These are phyloP conservation scores for Cheirogaleus major DNA, from an alignment of 2,797 vertebrate species.

Conservation along the genomic window DNA sequence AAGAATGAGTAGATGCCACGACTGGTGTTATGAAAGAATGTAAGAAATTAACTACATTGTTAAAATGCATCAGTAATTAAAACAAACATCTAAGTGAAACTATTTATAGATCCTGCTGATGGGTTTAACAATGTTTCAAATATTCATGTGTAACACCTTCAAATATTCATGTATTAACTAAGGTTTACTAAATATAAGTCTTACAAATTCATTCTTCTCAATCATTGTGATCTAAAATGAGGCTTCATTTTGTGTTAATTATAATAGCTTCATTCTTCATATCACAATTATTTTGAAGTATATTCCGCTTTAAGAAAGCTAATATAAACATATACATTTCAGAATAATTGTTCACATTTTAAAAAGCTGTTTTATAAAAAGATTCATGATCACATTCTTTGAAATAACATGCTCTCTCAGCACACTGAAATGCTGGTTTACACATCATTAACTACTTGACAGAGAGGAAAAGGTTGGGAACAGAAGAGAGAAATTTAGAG, in stretches of 20 bases:
- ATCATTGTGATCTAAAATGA: not conserved
- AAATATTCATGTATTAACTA: slow-evolving; percentile 23
- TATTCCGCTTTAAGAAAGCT: slow-evolving; percentile 25
- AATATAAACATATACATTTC: not conserved
- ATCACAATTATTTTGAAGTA: slow-evolving; percentile 39
- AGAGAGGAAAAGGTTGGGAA: slow-evolving; percentile 49
- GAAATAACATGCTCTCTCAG: slow-evolving; percentile 61
- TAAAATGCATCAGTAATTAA: slow-evolving; percentile 46
- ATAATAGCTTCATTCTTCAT: not conserved
- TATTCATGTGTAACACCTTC: slow-evolving; percentile 40
- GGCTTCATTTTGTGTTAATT: not conserved
- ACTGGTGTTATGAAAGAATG: not conserved
- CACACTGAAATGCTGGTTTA: slow-evolving; percentile 59
- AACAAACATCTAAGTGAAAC: not conserved
- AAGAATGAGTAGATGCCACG: not conserved
- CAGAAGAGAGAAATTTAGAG: slow-evolving; percentile 55
- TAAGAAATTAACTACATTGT: slow-evolving; percentile 37
- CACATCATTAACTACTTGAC: slow-evolving; percentile 63
- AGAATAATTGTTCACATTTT: slow-evolving; percentile 52
- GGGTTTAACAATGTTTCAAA: slow-evolving; percentile 19
- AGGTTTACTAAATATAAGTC: slow-evolving; percentile 44
- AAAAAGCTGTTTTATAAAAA: slow-evolving; percentile 48
- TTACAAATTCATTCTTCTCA: slow-evolving; percentile 37
- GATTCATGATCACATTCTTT: slow-evolving; percentile 51
- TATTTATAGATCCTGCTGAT: slow-evolving; percentile 32